phyloP scores from a whole-genome alignment of 2,797 vertebrate genomes.

The Alcedo quadribrachys region DNA sequence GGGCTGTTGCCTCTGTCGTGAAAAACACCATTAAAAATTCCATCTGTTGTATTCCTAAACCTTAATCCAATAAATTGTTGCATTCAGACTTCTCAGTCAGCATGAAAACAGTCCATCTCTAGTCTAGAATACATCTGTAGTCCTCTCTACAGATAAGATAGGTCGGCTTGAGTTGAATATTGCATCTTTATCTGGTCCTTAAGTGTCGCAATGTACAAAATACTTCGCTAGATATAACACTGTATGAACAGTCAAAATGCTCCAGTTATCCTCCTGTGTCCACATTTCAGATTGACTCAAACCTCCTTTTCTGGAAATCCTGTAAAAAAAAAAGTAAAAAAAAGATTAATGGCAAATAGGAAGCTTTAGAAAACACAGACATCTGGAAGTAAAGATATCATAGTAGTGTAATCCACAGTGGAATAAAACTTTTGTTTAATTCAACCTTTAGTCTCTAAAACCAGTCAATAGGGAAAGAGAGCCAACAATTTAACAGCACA shows the following conservation, averaged over 20 bases:
- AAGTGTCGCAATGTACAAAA: neutral
- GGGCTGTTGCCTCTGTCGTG: neutral
- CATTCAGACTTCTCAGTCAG: neutral
- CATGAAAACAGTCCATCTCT: neutral
- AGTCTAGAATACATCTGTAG: too few relatives aligned
- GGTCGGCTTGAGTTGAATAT: neutral
- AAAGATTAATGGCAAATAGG: slow-evolving; percentile 52
- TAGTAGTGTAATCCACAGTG: slow-evolving; percentile 31
- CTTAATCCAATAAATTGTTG: slow-evolving; percentile 12
- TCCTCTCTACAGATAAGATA: neutral
- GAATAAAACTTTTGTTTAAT: slow-evolving; percentile 60
- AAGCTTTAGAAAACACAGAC: slow-evolving; percentile 52
- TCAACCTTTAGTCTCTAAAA: slow-evolving; percentile 39
- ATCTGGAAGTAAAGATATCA: slow-evolving; percentile 66
- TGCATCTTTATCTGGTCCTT: neutral
- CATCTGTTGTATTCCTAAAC: neutral
- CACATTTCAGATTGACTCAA: slow-evolving; percentile 35
- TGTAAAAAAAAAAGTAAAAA: slow-evolving; percentile 22
- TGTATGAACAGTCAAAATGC: neutral
- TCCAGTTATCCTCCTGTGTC: slow-evolving; percentile 1
- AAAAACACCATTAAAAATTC: neutral
- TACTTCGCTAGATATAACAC: neutral
- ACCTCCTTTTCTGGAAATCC: slow-evolving; percentile 8
- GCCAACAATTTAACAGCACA: slow-evolving; percentile 32
- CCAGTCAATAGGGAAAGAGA: slow-evolving; percentile 14